Base-by-base conservation (phyloP, 2,113 vertebrate genomes). In the Sylvietta virens region DNA sequence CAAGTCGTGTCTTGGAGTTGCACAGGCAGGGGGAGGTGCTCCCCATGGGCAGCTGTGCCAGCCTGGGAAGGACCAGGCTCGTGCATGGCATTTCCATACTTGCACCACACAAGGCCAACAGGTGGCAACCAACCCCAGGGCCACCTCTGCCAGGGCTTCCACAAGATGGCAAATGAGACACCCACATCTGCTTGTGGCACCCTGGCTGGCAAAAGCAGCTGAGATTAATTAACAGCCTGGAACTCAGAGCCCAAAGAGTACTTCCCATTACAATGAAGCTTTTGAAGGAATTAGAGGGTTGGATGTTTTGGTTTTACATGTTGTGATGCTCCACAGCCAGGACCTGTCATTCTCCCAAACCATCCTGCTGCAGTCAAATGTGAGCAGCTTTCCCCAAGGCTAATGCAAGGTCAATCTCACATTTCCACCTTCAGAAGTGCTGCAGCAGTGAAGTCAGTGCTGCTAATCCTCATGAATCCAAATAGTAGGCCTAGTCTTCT, bases 381-480 rank as follows among this genome's bases (percentile, higher is more conserved):
- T 53, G 22, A 92, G n/a, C 39, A 80, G 54, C 81, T 85, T 94
- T 90, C 61, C 62, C 27, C 33, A 27, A 72, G 78, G 62, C 50
- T 90, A 73, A 73, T 9, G 40, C 40, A 80, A 78, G 30, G n/a
- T 78, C 73, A 78, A 1, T 33, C 37, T 72, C 65, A 82, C 33
- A 66, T 51, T 81, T 82, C 56, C 37, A 47, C 69, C 57, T 81
- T 45, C 54, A 69, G 42, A 85, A 89, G 44, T 35, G 70, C 30
- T 50, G 48, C 66, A 70, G 54, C 20, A 88, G 33, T 70, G n/a
- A 73, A 94, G 8, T 39, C 13, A 62, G 66, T 31, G 44, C 42
- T 53, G 51, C 62, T 83, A 88, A 88, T 81, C 67, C 64, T 94
- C 72, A 67, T 64, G 6, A 78, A 86, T 81, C 23, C 64, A 88